Conservation (phyloP, 2,888 invertebrate genomes). For the Drosophila eohydei region DNA sequence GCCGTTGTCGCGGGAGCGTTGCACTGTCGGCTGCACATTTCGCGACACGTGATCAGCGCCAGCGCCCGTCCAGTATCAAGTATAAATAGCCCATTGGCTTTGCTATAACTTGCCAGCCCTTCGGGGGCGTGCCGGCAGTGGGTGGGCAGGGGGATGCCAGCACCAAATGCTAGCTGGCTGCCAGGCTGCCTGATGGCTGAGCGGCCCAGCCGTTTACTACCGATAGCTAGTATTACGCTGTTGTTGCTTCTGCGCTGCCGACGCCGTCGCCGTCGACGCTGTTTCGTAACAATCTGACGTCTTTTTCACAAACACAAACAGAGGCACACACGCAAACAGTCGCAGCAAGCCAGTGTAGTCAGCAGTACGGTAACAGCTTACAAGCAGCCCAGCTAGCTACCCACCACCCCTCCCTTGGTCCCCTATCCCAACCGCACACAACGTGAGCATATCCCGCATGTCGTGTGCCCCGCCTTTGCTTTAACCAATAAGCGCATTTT, state of each 20-base stretch:
- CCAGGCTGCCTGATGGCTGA: conserved; percentile 3
- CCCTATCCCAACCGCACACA: not conserved
- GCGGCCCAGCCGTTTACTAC: conserved; percentile 19
- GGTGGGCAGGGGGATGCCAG: not conserved
- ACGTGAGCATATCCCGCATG: conserved; percentile 26
- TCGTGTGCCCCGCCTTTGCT: conserved; percentile 5
- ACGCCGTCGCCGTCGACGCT: conserved; percentile 23
- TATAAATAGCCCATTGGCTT: conserved; percentile 49
- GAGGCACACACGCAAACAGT: not conserved
- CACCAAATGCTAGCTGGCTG: not conserved
- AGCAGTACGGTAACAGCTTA: conserved; percentile 22
- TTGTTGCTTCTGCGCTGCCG: conserved; percentile 35
- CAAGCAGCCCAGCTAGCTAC: not conserved
- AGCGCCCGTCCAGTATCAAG: conserved; percentile 37
- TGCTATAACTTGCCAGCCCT: conserved; percentile 21
- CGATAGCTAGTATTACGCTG: conserved; percentile 53
- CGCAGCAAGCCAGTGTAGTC: not conserved
- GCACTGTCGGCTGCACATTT: conserved; percentile 77
- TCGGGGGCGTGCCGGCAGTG: too few species aligned
- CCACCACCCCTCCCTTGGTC: too few species aligned
- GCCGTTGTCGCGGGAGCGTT: conserved; percentile 78
- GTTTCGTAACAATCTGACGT: conserved; percentile 59
- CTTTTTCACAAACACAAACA: conserved; percentile 14
- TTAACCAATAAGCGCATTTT: conserved; percentile 20
- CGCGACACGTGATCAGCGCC: conserved; percentile 67